Evolutionary conservation across 2,888 invertebrate genomes (phyloP).

Genomic region (Odiellus spinosus): DNA sequence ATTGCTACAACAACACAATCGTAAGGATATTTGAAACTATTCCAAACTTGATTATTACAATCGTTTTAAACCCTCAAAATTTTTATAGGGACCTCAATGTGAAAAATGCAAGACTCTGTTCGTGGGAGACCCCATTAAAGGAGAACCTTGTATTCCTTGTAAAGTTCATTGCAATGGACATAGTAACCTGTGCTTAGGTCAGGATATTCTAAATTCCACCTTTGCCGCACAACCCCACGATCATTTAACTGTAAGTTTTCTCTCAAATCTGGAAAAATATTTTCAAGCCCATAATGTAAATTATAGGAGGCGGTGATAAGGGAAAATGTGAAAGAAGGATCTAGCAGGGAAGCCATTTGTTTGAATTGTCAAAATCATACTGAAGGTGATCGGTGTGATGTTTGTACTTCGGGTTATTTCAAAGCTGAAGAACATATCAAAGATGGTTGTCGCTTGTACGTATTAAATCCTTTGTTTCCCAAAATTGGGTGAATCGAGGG

Average conservation of each 20-base stretch:
- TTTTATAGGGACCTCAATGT: slow-evolving; percentile 59
- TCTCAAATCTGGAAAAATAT: too few species aligned
- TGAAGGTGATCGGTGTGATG: slow-evolving; percentile 62
- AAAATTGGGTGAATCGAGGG: too few species aligned
- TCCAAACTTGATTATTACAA: too few species aligned
- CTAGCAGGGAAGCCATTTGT: slow-evolving; percentile 52
- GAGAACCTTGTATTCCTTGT: slow-evolving; percentile 73
- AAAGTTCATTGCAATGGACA: slow-evolving; percentile 65
- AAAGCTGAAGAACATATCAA: slow-evolving; percentile 48
- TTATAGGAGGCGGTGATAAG: slow-evolving; percentile 8
- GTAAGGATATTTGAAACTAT: slow-evolving; percentile 29
- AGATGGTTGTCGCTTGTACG: slow-evolving; percentile 55
- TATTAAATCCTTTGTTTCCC: slow-evolving; percentile 19
- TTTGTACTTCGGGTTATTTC: slow-evolving; percentile 52
- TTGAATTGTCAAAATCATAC: slow-evolving; percentile 67
- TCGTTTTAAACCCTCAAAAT: slow-evolving; percentile 7
- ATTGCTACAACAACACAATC: slow-evolving; percentile 84
- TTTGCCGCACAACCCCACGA: background rate
- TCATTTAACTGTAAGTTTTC: too few species aligned
- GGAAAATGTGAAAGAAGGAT: slow-evolving; percentile 20
- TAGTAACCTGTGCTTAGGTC: slow-evolving; percentile 49
- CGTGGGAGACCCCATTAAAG: slow-evolving; percentile 72
- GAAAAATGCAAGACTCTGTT: slow-evolving; percentile 75
- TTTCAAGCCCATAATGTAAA: too few species aligned
- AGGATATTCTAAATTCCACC: slow-evolving; percentile 9